Evolutionary conservation across 1,140 invertebrate genomes (phyloP).

Genomic region (Oreohelix idahoensis): DNA sequence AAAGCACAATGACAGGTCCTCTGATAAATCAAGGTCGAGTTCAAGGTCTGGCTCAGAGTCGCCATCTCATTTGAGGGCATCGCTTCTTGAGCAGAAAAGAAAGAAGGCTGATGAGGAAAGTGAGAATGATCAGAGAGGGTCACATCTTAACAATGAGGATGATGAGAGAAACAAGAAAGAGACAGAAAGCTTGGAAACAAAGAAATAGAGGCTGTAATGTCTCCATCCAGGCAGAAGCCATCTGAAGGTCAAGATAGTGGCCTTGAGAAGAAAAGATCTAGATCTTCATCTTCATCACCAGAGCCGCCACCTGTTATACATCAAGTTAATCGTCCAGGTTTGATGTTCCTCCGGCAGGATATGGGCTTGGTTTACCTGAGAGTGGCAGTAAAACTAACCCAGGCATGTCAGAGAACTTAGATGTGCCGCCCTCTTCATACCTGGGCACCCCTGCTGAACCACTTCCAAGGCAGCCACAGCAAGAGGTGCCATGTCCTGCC

Average conservation of each 20-base stretch:
- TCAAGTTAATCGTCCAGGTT: constrained; percentile 17
- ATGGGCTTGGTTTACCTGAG: neutral
- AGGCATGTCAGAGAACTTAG: neutral
- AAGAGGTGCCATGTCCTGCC: no score
- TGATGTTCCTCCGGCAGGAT: constrained; percentile 5
- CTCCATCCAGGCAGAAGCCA: neutral
- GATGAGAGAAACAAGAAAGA: neutral
- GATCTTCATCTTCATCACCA: constrained; percentile 31
- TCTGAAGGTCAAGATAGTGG: neutral
- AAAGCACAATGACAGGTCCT: no score
- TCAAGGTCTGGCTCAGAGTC: constrained; percentile 35
- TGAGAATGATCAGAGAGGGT: neutral
- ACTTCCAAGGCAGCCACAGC: neutral
- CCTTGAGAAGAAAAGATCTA: neutral
- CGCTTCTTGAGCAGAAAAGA: constrained; percentile 27
- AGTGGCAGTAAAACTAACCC: neutral
- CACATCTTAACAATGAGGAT: neutral
- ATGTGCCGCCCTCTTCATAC: neutral
- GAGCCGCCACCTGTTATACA: constrained; percentile 37
- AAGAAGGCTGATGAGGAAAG: neutral
- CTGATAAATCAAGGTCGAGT: no score
- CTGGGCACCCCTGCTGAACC: neutral
- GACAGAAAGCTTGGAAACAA: neutral
- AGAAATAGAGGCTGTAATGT: neutral
- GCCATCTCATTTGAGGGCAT: constrained; percentile 12